Evolutionary conservation across 2,113 vertebrate species (phyloP), one percentile per base, ranked within the genome.

Genomic region (Paracanthobrama guichenoti): DNA sequence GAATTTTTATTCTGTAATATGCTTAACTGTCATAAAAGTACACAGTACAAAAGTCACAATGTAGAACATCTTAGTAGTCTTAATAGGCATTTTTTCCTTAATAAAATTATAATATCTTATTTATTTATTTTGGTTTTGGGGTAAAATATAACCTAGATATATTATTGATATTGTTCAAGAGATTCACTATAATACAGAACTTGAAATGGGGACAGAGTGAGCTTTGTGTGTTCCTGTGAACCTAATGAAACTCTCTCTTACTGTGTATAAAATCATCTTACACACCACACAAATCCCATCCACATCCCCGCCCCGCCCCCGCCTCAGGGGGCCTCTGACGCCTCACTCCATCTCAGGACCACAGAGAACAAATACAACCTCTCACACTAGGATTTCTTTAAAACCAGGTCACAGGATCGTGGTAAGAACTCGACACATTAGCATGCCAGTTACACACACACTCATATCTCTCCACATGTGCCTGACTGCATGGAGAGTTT

Each of bases 371-470:
- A 80, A 80, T 13, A 48, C 44, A 80, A 67, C 24, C 78, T 64
- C 78, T 67, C 78, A 67, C 78, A 80, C 60, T 24, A 80, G 78
- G 60, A 67, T 44, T 22, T 80, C 78, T 67, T 80, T 80, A 67
- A 80, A 80, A 66, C 24, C 78, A 67, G 78, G 60, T 80, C 78
- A 80, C 60, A 50, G 44, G 16, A 50, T 80, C 16, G 4, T 48
- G 60, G 39, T 66, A 80, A 48, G 78, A 66, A 60, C 60, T 67
- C 18, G 6, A 50, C 18, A 67, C 78, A 50, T 80, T 80, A 80
- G 26, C 78, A 67, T 80, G 60, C 3, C 39, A 80, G 39, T 48
- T 48, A 48, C 39, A 80, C 59, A 79, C 74, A 48, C 42, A 18
- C 35, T 35, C 48, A 57, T 76, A 57, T 76, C 18, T 59, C 75